Conservation (phyloP, 2,797 vertebrate genomes). For the Rhinatrema bivittatum region DNA sequence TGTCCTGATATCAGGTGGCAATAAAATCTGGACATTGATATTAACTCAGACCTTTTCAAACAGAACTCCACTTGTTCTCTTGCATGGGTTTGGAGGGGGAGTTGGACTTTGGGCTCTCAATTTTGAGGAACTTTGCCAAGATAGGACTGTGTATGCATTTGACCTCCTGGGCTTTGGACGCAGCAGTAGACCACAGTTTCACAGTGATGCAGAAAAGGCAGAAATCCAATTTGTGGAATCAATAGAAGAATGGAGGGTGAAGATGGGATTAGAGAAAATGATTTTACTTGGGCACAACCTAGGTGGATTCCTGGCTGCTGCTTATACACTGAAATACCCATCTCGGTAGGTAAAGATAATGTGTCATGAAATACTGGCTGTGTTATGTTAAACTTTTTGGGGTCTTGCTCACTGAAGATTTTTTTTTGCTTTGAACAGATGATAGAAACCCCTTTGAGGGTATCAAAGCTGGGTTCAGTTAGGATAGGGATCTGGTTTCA, state of each 20-base stretch:
- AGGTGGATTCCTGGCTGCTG: conserved; percentile 83
- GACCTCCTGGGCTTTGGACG: conserved; percentile 92
- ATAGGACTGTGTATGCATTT: conserved; percentile 74
- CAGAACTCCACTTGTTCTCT: conserved; percentile 81
- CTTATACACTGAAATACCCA: conserved; percentile 80
- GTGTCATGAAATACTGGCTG: not conserved
- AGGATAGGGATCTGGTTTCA: no score
- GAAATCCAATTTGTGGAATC: conserved; percentile 90
- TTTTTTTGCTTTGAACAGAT: no score
- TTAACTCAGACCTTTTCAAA: conserved; percentile 46
- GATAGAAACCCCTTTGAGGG: no score
- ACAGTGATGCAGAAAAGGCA: conserved; percentile 63
- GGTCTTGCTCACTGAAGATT: no score
- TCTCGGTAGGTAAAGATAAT: conserved; percentile 60
- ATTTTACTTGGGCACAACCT: conserved; percentile 91
- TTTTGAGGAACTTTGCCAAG: conserved; percentile 71
- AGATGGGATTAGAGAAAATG: conserved; percentile 73
- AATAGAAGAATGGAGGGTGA: conserved; percentile 84
- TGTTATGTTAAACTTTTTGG: not conserved
- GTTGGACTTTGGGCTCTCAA: conserved; percentile 91
- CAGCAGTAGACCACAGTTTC: conserved; percentile 82
- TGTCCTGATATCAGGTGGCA: conserved; percentile 65
- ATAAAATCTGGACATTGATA: conserved; percentile 80
- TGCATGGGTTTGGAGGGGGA: conserved; percentile 89
- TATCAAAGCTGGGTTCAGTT: no score